Evolutionary conservation across 2,113 vertebrate genomes (phyloP).

Genomic region (Psilopogon haemacephalus): DNA sequence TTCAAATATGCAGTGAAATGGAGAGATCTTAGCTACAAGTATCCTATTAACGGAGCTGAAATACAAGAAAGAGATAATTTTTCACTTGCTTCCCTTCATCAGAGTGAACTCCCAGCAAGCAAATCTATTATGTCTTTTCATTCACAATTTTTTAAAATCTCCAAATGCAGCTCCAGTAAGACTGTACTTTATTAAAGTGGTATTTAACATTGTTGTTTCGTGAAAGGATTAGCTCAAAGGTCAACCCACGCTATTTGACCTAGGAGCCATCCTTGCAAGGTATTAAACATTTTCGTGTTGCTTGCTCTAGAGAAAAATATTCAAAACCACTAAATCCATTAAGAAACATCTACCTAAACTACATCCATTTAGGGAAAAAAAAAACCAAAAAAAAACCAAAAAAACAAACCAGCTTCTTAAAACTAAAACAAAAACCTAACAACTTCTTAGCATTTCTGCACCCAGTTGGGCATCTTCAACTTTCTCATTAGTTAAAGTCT

Average conservation of each 20-base stretch:
- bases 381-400: too few relatives aligned
- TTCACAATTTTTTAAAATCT: background rate
- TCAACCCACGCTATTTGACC: background rate
- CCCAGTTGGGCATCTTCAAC: background rate
- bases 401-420: background rate
- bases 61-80: background rate
- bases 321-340: background rate
- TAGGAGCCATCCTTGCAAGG: background rate
- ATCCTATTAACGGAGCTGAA: background rate
- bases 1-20: background rate
- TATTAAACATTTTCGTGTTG: background rate
- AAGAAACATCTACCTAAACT: rapidly evolving
- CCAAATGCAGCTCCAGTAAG: background rate
- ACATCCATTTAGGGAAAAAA: background rate
- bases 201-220: background rate
- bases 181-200: rapidly evolving
- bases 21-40: background rate
- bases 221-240: rapidly evolving
- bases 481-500: background rate
- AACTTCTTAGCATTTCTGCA: background rate
- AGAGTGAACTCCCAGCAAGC: background rate
- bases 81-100: background rate
- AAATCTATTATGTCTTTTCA: background rate
- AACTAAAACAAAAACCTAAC: rapidly evolving
- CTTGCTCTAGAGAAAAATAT: background rate